Base-by-base conservation (phyloP, 2,888 invertebrate genomes). In the Ecliptopera silaceata region DNA sequence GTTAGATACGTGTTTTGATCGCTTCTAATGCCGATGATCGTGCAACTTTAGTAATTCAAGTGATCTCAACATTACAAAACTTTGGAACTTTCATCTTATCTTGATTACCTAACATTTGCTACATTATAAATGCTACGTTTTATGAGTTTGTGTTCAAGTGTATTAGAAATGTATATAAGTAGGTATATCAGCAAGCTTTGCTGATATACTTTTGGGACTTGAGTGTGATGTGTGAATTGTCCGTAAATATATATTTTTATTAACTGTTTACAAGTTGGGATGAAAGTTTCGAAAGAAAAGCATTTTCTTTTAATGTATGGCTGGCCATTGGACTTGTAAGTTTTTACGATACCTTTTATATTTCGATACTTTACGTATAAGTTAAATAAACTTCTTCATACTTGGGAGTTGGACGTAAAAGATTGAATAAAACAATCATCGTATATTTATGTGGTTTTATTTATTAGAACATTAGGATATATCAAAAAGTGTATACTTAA, bases 391-490 rank as follows among this genome's bases (percentile, higher is more conserved):
- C 75, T 75, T 67, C 65, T 71, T 60, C 72, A 67, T 70, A 72
- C 64, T 68, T 61, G 61, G 65, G 68, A 69, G 64, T 57, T 13
- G 65, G 62, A 64, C 63, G 64, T 55, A 43, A 60, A 68, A 70
- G 72, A 70, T 74, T 74, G 71, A 77, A 72, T 76, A 73, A 75
- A 76, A 61, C 72, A 72, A 75, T 74, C 67, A 64, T 66, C 55
- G 56, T 63, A 65, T 56, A 69, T 54, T 12, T 10, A 22, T 26
- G 47, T 34, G 47, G 39, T 57, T 48, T 48, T 31, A 39, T 47
- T 47, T 47, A 11, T 44, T 45, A 17, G 5, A n/a, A 10, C 22
- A 11, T 26, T 1, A 42, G 26, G n/a, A n/a, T 0, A 8, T 15
- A 36, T 5, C 1, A 29, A 45, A 3, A 18, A 18, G 17, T 38